Base-by-base conservation (phyloP, 2,113 vertebrate species). In the Tiliqua scincoides region DNA sequence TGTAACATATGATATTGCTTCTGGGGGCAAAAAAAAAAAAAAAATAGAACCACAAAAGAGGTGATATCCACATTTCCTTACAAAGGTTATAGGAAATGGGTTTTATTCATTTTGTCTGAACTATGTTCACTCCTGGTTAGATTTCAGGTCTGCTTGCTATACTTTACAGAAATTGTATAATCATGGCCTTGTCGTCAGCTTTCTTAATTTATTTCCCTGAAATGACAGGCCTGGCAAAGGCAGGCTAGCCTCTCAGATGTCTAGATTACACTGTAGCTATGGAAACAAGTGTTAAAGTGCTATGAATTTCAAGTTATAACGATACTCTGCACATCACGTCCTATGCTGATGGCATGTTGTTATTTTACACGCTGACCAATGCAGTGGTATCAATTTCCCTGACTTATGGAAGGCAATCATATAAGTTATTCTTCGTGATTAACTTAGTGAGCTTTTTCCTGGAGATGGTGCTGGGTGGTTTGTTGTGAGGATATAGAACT, bases 211-310 rank as follows among this genome's bases (percentile, higher is more conserved):
- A 97, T 97, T 97, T 97, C 94, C 82, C 86, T 96, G 94, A 96
- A 97, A 97, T 96, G 96, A 96, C 94, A 97, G 92, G 85, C 85
- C 96, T 97, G 95, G 94, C 92, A 95, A 95, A 96, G 93, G 93
- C 94, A 94, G 93, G 77, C 88, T 96, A 91, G 94, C 94, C 95
- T 96, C 95, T 97, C 95, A 94, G 94, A 97, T 97, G 94, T 96
- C 96, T 97, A 95, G 95, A 96, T 97, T 96, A 96, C 96, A 90
- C 94, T 91, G 97, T 97, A 97, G 94, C 97, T 97, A 97, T 97
- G 96, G 97, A 97, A 97, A 97, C 96, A 96, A 95, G 95, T 97
- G 96, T 97, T 97, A 97, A 96, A 95, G 94, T 95, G 92, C 94
- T 94, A 94, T 93, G 96, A 96, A 97, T 96, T 97, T 96, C 95